phyloP scores from a whole-genome alignment of 64 coral and sea anemone species.

The Stichodactyla helianthus region DNA sequence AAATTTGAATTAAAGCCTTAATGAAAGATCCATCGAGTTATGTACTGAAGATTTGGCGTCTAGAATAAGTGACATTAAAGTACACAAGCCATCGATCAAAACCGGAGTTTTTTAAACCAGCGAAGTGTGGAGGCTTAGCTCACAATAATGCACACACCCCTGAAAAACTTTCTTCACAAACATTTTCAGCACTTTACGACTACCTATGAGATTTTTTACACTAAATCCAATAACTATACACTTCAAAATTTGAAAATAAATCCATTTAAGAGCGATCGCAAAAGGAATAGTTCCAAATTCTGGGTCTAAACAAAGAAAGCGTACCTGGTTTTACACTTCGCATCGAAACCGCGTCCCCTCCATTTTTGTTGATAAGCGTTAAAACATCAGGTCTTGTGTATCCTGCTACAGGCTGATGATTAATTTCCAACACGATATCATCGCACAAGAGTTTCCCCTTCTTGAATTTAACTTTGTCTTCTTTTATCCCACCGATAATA shows the following conservation, averaged over 20 bases:
- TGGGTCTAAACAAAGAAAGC: neutral
- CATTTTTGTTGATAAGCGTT: slow-evolving; percentile 74
- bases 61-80: neutral
- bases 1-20: neutral
- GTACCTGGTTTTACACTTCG: slow-evolving; percentile 77
- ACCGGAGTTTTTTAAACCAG: neutral
- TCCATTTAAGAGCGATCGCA: neutral
- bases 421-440: slow-evolving; percentile 88
- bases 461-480: slow-evolving; percentile 73
- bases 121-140: neutral
- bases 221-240: neutral
- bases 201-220: neutral
- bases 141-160: slow-evolving; percentile 12
- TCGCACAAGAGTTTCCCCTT: slow-evolving; percentile 74
- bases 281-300: neutral
- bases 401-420: slow-evolving; percentile 71
- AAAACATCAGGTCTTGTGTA: slow-evolving; percentile 84
- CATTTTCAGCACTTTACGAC: neutral
- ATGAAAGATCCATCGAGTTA: slow-evolving; percentile 5
- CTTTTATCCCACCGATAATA: slow-evolving; percentile 72
- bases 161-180: neutral
- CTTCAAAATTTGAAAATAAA: neutral
- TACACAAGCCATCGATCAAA: slow-evolving; percentile 22
- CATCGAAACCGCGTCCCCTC: slow-evolving; percentile 45
- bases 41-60: neutral